A percentile compares a stretch with the other conserved stretches of the same genome.
Evolutionary conservation across 2,888 invertebrate species (phyloP).

Genomic region (Anagyrus pseudococci): DNA sequence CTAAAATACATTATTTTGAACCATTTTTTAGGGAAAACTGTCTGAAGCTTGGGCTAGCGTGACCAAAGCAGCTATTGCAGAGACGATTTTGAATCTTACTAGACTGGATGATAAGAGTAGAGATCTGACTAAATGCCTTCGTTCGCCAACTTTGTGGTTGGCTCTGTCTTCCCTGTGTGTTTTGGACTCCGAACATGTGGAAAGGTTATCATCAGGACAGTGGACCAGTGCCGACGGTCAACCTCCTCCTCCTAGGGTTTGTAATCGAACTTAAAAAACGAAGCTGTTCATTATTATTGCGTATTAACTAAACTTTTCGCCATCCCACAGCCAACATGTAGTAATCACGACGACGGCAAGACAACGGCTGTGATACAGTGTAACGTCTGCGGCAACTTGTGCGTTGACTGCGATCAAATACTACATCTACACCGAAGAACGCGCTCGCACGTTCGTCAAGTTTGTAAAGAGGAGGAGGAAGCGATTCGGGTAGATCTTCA

Average conservation of each 20-base stretch:
- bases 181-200: slow-evolving; percentile 89
- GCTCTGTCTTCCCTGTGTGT: slow-evolving; percentile 93
- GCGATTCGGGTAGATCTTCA: slow-evolving; percentile 97
- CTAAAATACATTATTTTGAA: too few species aligned
- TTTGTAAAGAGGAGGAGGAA: slow-evolving; percentile 95
- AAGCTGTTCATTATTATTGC: slow-evolving; percentile 9
- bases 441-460: slow-evolving; percentile 84
- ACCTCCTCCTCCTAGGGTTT: slow-evolving; percentile 65
- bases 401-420: slow-evolving; percentile 95
- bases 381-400: slow-evolving; percentile 88
- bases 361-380: slow-evolving; percentile 94
- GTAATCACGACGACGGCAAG: slow-evolving; percentile 95
- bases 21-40: slow-evolving; percentile 75
- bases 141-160: slow-evolving; percentile 88
- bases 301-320: too few species aligned
- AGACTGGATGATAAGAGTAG: slow-evolving; percentile 79
- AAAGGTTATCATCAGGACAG: slow-evolving; percentile 78
- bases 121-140: slow-evolving; percentile 78
- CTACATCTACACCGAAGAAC: slow-evolving; percentile 91
- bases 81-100: slow-evolving; percentile 84
- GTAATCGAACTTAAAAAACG: slow-evolving; percentile 12
- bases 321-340: slow-evolving; percentile 82
- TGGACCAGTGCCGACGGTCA: slow-evolving; percentile 74
- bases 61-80: slow-evolving; percentile 87
- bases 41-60: slow-evolving; percentile 86